Evolutionary conservation across 2,113 vertebrate species (phyloP), one percentile per base, ranked within the genome.

Genomic region (Neodon shergylaensis): DNA sequence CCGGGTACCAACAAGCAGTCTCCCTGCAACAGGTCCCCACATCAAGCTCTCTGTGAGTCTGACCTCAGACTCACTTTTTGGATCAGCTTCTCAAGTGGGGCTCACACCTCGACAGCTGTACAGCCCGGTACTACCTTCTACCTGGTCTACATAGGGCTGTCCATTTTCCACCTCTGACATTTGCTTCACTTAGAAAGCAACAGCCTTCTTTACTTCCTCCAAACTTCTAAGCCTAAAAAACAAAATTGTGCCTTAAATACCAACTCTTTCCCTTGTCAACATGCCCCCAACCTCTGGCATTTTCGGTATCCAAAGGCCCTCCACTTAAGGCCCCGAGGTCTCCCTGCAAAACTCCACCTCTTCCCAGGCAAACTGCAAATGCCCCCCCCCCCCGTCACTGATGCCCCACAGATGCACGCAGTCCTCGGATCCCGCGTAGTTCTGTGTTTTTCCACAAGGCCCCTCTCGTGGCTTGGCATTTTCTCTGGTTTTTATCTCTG

Each of bases 151-250:
- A 11, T 4, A 1, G n/a, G 72, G 54, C 74, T 61, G 52, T 26
- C 33, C 52, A 13, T 70, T 94, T 94, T 54, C 36, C 73, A n/a
- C 21, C 73, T 49, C 58, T 47, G 49, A 66, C 24, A 36, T 36
- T 21, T 49, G 58, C 58, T 54, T 63, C 4, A 66, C 52, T 66
- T 31, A 72, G 36, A 68, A 91, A 79, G 54, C 58, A 82, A 74
- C 91, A 77, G 6, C 13, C 39, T 54, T 66, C 17, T 6, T 95
- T 93, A 58, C 65, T 83, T 78, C 26, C 65, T 63, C 52, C 5
- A 76, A 93, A 90, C 39, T 70, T 95, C 73, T 92, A 88, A 95
- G 65, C 68, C 1, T 42, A 88, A n/a, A 96, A 95, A 70, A n/a
- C 73, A 81, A 92, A 87, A 61, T 33, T 52, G 7, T 26, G 70